A percentile compares a stretch with the other conserved stretches of the same genome.
Evolutionary conservation across 2,113 vertebrate genomes (phyloP).

Genomic region (Tachysurus vachellii): DNA sequence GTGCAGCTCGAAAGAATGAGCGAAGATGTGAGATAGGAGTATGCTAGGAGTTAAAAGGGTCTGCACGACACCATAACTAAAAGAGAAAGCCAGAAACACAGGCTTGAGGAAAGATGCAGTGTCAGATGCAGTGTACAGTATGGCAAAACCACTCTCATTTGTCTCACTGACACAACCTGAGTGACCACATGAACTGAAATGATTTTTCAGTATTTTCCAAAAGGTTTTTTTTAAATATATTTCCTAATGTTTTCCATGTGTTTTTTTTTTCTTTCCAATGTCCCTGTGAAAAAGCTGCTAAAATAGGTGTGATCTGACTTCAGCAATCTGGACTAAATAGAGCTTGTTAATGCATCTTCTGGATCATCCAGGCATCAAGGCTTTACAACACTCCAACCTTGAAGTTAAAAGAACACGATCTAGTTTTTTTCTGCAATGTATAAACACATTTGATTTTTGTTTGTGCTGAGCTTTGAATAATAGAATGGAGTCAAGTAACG

Average conservation of each 20-base stretch:
- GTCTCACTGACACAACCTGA: not conserved
- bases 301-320: not conserved
- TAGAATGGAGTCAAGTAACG: not conserved
- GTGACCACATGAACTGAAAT: not conserved
- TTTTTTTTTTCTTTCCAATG: not conserved
- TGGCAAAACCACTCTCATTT: not conserved
- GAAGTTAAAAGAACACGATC: not conserved
- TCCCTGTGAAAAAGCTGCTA: not conserved
- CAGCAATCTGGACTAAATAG: not conserved
- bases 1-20: not conserved
- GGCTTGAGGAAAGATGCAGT: not conserved
- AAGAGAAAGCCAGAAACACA: not conserved
- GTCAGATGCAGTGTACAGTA: not conserved
- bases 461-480: not conserved
- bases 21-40: not conserved
- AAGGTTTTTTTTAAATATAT: not conserved
- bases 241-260: not conserved
- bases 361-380: not conserved
- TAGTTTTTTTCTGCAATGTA: not conserved
- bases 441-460: not conserved
- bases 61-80: not conserved
- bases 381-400: not conserved
- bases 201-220: not conserved
- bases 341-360: not conserved
- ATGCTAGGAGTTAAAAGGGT: not conserved